These are phyloP conservation scores for Pleuronectes platessa DNA, from an alignment of 2,113 vertebrate genomes.

Conservation along the genomic window DNA sequence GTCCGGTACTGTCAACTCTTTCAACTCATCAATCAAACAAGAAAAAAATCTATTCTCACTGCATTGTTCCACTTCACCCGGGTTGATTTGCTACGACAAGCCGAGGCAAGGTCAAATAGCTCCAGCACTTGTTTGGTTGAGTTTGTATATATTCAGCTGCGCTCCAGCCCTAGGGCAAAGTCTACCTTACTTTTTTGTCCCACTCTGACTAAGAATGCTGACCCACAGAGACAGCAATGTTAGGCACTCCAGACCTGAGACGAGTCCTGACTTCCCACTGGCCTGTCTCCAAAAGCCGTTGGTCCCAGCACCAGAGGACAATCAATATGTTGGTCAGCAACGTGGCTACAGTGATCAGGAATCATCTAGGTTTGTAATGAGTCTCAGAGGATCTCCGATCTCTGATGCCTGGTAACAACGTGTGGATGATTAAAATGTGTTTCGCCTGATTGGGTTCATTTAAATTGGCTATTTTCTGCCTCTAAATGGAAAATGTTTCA, in stretches of 20 bases:
- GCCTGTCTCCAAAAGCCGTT: background rate
- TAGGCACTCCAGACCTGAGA: background rate
- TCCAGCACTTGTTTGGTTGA: conserved; percentile 12
- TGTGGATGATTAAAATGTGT: too few relatives aligned
- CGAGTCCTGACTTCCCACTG: conserved; percentile 4
- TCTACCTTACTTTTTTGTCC: conserved; percentile 25
- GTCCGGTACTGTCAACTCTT: conserved; percentile 24
- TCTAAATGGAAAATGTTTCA: too few relatives aligned
- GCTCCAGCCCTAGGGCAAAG: conserved; percentile 23
- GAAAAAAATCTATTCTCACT: conserved; percentile 35
- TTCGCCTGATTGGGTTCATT: too few relatives aligned
- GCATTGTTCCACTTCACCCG: conserved; percentile 29
- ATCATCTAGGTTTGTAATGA: too few relatives aligned
- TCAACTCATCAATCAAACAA: conserved; percentile 35
- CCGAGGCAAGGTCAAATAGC: conserved; percentile 24
- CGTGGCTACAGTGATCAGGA: background rate
- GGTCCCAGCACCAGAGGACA: background rate
- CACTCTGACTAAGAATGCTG: conserved; percentile 25
- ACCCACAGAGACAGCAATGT: background rate
- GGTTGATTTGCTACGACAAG: conserved; percentile 16
- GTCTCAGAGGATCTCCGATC: too few relatives aligned
- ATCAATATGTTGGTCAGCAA: background rate
- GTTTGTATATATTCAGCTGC: conserved; percentile 19
- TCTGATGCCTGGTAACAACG: too few relatives aligned
- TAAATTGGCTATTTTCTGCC: too few relatives aligned